Percentiles rank a stretch among this genome's conserved stretches.
Evolutionary conservation across 2,797 vertebrate species (phyloP).

Genomic region (Mallotus villosus): DNA sequence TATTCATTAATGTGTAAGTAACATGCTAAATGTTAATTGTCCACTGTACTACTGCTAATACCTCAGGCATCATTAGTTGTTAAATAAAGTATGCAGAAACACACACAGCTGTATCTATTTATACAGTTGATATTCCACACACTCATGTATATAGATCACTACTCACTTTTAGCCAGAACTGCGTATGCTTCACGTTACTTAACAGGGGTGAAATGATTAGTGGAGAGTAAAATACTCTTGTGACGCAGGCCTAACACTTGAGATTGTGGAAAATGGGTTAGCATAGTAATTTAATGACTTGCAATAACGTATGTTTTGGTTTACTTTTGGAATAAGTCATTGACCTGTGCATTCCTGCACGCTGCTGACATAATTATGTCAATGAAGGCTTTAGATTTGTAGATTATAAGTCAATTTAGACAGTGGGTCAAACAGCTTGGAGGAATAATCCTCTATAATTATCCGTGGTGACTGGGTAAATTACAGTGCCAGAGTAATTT

Average conservation of each 20-base stretch:
- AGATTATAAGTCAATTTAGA: conserved; percentile 29
- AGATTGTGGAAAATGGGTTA: background rate
- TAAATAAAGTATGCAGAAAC: too few relatives aligned
- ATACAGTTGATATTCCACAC: too few relatives aligned
- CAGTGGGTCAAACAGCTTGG: conserved; percentile 19
- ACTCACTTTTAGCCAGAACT: too few relatives aligned
- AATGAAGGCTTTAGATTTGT: conserved; percentile 10
- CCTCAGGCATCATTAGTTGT: background rate
- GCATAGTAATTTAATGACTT: too few relatives aligned
- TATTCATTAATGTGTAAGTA: background rate
- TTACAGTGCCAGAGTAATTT: conserved; percentile 13
- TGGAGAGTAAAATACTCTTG: background rate
- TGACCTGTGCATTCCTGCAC: too few relatives aligned
- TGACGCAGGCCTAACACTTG: background rate
- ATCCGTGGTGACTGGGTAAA: conserved; percentile 14
- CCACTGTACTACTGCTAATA: background rate
- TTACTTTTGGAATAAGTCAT: background rate
- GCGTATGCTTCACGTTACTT: too few relatives aligned
- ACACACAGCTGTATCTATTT: too few relatives aligned
- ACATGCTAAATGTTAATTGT: background rate
- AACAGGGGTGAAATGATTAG: background rate
- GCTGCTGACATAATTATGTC: too few relatives aligned
- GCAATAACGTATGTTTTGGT: background rate
- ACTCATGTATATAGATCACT: too few relatives aligned
- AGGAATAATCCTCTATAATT: conserved; percentile 25